Conservation (phyloP, 2,113 vertebrate species). For the Melierax canorus region DNA sequence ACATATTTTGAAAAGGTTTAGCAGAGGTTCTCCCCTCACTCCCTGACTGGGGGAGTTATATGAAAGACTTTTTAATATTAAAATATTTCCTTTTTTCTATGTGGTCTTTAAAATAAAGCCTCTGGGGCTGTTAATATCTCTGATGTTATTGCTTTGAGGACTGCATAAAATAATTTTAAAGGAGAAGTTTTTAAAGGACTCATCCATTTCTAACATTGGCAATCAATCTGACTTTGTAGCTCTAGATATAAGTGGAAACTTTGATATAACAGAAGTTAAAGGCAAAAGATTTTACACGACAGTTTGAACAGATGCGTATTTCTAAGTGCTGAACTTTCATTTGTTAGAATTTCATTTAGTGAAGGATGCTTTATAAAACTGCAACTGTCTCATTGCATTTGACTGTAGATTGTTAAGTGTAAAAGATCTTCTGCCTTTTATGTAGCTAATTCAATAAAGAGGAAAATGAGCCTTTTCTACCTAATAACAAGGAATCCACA, state of each 20-base stretch:
- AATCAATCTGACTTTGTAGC: conserved; percentile 41
- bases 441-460: neutral
- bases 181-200: conserved; percentile 34
- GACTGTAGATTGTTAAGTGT: neutral
- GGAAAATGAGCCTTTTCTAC: neutral
- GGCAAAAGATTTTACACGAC: conserved; percentile 12
- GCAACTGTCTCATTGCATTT: neutral
- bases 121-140: conserved; percentile 43
- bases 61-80: conserved; percentile 51
- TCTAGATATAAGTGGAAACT: neutral
- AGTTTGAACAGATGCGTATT: neutral
- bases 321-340: conserved; percentile 11
- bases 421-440: neutral
- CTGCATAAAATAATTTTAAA: conserved; percentile 39
- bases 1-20: neutral
- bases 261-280: conserved; percentile 32
- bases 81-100: conserved; percentile 58
- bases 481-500: neutral
- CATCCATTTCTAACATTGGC: neutral
- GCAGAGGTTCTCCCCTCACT: neutral
- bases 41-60: neutral
- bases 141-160: conserved; percentile 53
- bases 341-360: conserved; percentile 34
- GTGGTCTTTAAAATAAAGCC: conserved; percentile 50
- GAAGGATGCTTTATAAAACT: neutral